phyloP scores from a whole-genome alignment of 2,113 vertebrate genomes.

The Melanerpes formicivorus region DNA sequence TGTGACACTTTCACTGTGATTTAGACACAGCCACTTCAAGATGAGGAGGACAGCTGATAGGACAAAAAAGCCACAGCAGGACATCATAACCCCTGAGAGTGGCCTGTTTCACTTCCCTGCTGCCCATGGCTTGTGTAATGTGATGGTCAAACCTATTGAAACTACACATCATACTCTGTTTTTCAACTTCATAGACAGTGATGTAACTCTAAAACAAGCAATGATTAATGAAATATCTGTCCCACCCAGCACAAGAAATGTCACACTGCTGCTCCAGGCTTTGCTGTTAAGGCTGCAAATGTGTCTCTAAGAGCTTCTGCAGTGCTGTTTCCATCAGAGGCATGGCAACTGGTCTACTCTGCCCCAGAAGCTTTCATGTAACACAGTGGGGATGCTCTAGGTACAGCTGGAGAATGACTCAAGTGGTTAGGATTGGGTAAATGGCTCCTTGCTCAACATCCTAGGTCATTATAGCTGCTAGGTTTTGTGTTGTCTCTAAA shows the following conservation, averaged over 20 bases:
- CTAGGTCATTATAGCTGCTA: neutral
- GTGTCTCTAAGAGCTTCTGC: neutral
- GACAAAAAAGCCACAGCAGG: neutral
- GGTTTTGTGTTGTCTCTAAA: neutral
- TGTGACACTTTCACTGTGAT: neutral
- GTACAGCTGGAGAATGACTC: neutral
- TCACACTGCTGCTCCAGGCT: conserved; percentile 9
- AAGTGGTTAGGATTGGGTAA: neutral
- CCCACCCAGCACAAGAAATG: conserved; percentile 49
- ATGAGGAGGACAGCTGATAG: neutral
- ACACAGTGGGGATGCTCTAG: neutral
- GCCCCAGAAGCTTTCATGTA: neutral
- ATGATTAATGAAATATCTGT: conserved; percentile 43
- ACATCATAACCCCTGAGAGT: neutral
- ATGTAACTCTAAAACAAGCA: conserved; percentile 48
- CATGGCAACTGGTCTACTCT: neutral
- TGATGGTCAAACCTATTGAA: conserved; percentile 11
- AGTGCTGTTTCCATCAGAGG: neutral
- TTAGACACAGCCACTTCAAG: neutral
- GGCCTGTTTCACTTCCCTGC: neutral
- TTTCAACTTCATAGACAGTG: conserved; percentile 25
- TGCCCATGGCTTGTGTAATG: neutral
- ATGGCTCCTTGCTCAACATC: conserved; percentile 10
- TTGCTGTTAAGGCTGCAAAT: neutral
- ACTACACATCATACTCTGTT: conserved; percentile 1